These are phyloP conservation scores for Agrochola lota DNA, from an alignment of 2,888 invertebrate genomes.

Conservation along the genomic window DNA sequence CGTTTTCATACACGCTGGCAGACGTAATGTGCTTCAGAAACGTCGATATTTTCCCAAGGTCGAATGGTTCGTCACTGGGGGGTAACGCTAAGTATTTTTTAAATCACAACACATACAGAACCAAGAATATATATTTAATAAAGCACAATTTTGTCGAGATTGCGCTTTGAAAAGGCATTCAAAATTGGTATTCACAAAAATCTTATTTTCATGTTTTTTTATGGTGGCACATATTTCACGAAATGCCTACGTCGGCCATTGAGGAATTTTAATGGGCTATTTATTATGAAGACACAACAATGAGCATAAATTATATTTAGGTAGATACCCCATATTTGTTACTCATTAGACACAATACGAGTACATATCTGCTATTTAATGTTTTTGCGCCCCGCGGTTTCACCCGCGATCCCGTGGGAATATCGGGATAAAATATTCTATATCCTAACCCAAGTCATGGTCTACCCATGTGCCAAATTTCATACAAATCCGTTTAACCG, in stretches of 20 bases:
- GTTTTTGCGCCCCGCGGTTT: neutral
- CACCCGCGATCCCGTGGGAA: too few species aligned
- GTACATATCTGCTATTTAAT: conserved; percentile 15
- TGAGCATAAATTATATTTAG: conserved; percentile 60
- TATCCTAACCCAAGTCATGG: too few species aligned
- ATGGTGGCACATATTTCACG: conserved; percentile 57
- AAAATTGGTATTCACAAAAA: conserved; percentile 62
- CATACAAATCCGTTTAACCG: too few species aligned
- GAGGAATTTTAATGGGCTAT: conserved; percentile 65
- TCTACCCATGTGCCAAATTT: too few species aligned
- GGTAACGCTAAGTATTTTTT: conserved; percentile 62
- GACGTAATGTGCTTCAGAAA: conserved; percentile 5
- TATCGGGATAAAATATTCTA: too few species aligned
- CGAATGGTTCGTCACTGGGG: conserved; percentile 22
- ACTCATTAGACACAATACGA: conserved; percentile 48
- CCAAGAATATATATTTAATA: conserved; percentile 53
- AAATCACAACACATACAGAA: conserved; percentile 67
- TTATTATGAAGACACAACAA: conserved; percentile 63
- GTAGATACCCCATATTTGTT: conserved; percentile 51
- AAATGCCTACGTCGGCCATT: conserved; percentile 54
- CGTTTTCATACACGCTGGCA: conserved; percentile 9
- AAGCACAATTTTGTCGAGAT: conserved; percentile 55
- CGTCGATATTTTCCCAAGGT: conserved; percentile 11
- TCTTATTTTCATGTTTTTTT: conserved; percentile 61
- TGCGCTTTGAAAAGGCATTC: conserved; percentile 61